Evolutionary conservation across 2,113 vertebrate species (phyloP).

Genomic region (Paramormyrops kingsleyae): DNA sequence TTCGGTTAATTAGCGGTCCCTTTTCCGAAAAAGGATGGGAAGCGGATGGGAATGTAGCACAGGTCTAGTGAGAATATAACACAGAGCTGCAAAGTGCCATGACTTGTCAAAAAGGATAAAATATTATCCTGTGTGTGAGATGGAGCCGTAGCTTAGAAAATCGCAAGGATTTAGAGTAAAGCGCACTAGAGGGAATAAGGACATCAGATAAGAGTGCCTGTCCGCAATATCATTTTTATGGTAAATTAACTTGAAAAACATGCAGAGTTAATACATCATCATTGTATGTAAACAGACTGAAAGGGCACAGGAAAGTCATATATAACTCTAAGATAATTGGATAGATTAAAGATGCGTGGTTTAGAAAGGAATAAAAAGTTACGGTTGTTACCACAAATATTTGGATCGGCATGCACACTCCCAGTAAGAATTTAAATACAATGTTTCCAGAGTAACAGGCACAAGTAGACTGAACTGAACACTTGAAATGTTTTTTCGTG

Average conservation of each 20-base stretch:
- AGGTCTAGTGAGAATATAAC: conserved; percentile 44
- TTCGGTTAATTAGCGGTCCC: conserved; percentile 50
- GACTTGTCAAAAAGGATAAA: conserved; percentile 44
- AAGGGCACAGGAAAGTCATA: not conserved
- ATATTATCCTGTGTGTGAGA: conserved; percentile 39
- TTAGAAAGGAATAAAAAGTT: not conserved
- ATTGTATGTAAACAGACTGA: conserved; percentile 10
- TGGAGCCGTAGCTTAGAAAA: conserved; percentile 23
- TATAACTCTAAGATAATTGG: conserved; percentile 2
- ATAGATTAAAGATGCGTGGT: not conserved
- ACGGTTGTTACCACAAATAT: not conserved
- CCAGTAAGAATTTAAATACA: not conserved
- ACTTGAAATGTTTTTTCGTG: not conserved
- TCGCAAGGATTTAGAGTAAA: conserved; percentile 22
- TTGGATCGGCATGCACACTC: not conserved
- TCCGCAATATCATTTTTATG: conserved; percentile 19
- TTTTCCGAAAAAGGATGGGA: conserved; percentile 46
- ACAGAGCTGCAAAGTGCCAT: conserved; percentile 46
- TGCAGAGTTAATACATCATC: conserved; percentile 12
- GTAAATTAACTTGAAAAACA: conserved; percentile 26
- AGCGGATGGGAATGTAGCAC: conserved; percentile 35
- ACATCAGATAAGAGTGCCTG: conserved; percentile 15
- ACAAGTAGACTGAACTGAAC: not conserved
- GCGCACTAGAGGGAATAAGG: conserved; percentile 19
- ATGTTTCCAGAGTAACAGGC: not conserved